These are phyloP conservation scores for Nesometra sesokonis DNA, from an alignment of 35 echinoderm and acorn worm species.

Conservation along the genomic window DNA sequence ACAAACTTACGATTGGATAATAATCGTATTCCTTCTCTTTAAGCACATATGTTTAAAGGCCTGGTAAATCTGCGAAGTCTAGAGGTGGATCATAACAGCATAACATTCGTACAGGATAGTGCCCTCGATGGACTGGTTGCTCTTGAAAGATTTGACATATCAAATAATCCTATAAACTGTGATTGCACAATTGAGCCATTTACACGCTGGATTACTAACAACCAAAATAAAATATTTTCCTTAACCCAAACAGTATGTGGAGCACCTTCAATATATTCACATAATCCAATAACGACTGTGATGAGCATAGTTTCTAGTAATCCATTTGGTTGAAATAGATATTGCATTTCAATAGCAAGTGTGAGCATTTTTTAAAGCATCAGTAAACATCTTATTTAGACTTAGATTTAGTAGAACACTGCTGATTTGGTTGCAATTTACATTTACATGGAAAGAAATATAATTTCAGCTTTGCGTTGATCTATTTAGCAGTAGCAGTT, in stretches of 20 bases:
- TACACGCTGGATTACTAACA: background rate
- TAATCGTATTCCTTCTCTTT: constrained; percentile 33
- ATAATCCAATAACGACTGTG: background rate
- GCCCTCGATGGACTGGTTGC: background rate
- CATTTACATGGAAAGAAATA: too few species aligned
- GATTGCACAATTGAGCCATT: constrained; percentile 61
- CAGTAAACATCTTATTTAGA: too few species aligned
- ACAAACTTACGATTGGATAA: constrained; percentile 44
- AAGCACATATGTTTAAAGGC: constrained; percentile 20
- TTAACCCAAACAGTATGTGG: background rate
- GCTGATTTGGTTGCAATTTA: too few species aligned
- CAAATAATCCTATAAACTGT: constrained; percentile 51
- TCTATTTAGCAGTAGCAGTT: too few species aligned
- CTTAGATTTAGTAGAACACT: too few species aligned
- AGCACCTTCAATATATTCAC: background rate
- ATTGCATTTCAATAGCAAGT: too few species aligned
- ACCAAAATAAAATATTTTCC: background rate
- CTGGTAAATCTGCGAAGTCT: constrained; percentile 23
- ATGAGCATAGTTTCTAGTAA: background rate
- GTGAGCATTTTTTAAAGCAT: too few species aligned
- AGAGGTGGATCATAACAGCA: constrained; percentile 50
- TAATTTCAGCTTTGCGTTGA: too few species aligned
- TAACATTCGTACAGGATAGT: constrained; percentile 34
- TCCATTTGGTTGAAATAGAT: background rate
- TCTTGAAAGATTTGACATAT: constrained; percentile 42